phyloP scores from a whole-genome alignment of 2,888 invertebrate species.

The Corbicula japonica region DNA sequence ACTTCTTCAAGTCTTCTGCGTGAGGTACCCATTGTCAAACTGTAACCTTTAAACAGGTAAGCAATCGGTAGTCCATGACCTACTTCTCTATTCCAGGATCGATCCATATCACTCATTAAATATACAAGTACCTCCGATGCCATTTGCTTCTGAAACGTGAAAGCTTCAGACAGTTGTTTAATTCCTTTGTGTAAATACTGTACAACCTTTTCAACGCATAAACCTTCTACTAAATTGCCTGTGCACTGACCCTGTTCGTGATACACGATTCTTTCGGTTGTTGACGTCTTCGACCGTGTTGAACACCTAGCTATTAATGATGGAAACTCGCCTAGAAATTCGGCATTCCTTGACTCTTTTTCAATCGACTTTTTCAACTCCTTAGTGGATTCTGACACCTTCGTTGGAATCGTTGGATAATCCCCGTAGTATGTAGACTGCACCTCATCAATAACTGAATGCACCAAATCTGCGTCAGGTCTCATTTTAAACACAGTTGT shows the following conservation, averaged over 20 bases:
- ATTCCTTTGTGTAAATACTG: neutral
- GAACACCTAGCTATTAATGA: neutral
- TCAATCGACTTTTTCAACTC: neutral
- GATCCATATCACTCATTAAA: conserved; percentile 1
- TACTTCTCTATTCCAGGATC: conserved; percentile 1
- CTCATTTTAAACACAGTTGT: conserved; percentile 1
- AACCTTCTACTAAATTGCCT: neutral
- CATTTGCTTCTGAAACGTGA: conserved; percentile 1
- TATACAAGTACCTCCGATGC: neutral
- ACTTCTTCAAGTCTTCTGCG: conserved; percentile 1
- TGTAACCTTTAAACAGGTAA: neutral
- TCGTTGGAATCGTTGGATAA: neutral
- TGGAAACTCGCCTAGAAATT: neutral
- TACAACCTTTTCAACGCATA: neutral
- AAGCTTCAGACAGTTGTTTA: neutral
- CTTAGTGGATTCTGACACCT: neutral
- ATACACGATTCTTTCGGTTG: conserved; percentile 1
- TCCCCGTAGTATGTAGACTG: neutral
- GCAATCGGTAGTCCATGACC: conserved; percentile 1
- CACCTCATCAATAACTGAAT: conserved; percentile 4
- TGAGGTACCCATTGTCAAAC: neutral
- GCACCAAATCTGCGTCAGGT: neutral
- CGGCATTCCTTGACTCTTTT: neutral
- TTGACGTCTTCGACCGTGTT: conserved; percentile 1
- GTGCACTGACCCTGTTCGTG: neutral